Percentiles rank a stretch among this genome's conserved stretches.
Conservation (phyloP, 1,140 invertebrate genomes). For the Whitmania pigra region DNA sequence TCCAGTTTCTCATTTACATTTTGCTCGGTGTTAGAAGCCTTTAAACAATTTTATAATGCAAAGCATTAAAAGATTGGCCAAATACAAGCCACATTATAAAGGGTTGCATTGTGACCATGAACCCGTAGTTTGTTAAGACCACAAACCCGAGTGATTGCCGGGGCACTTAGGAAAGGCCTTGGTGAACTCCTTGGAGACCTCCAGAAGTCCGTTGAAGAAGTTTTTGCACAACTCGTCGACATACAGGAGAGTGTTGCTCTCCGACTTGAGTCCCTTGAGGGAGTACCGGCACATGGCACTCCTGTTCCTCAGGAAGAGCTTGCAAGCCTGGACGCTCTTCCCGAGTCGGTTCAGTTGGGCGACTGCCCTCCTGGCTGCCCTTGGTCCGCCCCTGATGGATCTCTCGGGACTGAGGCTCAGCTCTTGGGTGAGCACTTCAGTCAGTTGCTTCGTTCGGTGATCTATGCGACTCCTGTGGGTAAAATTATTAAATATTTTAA, state of each 20-base stretch:
- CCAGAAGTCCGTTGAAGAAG: conserved; percentile 73
- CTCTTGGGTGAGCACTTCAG: conserved; percentile 73
- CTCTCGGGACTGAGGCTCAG: conserved; percentile 60
- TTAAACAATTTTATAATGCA: too few relatives aligned
- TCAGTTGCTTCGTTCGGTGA: conserved; percentile 60
- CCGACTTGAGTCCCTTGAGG: conserved; percentile 70
- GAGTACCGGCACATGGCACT: conserved; percentile 67
- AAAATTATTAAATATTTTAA: neutral
- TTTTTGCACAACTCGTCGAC: conserved; percentile 69
- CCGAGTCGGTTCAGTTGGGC: conserved; percentile 72
- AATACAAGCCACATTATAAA: conserved; percentile 22
- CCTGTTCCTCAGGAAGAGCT: conserved; percentile 71
- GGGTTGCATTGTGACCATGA: conserved; percentile 53
- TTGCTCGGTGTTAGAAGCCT: too few relatives aligned
- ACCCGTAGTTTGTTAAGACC: too few relatives aligned
- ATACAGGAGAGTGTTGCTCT: conserved; percentile 71
- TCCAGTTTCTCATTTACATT: too few relatives aligned
- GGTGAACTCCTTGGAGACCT: conserved; percentile 73
- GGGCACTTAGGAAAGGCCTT: conserved; percentile 60
- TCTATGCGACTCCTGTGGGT: conserved; percentile 51
- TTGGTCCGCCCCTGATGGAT: conserved; percentile 78
- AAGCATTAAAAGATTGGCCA: too few relatives aligned
- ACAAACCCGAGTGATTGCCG: conserved; percentile 52
- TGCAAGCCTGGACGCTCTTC: conserved; percentile 59
- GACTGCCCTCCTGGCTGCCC: conserved; percentile 70